phyloP scores from a whole-genome alignment of 2,113 vertebrate genomes.

The Taxidea taxus region DNA sequence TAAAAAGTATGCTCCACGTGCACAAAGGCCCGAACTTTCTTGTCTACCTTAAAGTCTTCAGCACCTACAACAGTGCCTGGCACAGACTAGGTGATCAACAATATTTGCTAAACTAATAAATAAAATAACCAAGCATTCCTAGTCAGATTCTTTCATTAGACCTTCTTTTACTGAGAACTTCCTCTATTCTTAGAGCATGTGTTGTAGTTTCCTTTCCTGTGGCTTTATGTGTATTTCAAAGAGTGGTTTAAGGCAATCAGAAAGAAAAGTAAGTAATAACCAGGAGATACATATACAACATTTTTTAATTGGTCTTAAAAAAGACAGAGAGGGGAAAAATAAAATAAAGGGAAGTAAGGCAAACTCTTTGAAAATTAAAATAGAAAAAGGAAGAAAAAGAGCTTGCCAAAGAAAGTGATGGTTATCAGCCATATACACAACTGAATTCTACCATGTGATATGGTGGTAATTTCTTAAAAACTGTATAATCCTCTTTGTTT shows the following conservation, averaged over 20 bases:
- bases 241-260: neutral
- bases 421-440: constrained; percentile 9
- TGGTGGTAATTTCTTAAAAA: neutral
- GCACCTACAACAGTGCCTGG: neutral
- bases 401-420: neutral
- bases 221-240: neutral
- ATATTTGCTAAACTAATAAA: neutral
- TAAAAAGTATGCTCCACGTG: neutral
- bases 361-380: neutral
- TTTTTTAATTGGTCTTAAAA: neutral
- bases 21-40: neutral
- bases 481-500: neutral
- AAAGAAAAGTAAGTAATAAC: constrained; percentile 32
- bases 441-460: neutral
- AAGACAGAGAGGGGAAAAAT: neutral
- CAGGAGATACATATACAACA: neutral
- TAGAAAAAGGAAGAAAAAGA: neutral
- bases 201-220: neutral
- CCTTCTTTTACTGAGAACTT: neutral
- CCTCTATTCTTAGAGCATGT: neutral
- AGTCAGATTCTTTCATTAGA: neutral
- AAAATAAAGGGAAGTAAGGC: constrained; percentile 1
- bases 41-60: neutral
- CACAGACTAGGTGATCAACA: neutral
- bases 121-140: neutral